Conservation (phyloP, 2,888 invertebrate species). For the Oxycera nigricornis region DNA sequence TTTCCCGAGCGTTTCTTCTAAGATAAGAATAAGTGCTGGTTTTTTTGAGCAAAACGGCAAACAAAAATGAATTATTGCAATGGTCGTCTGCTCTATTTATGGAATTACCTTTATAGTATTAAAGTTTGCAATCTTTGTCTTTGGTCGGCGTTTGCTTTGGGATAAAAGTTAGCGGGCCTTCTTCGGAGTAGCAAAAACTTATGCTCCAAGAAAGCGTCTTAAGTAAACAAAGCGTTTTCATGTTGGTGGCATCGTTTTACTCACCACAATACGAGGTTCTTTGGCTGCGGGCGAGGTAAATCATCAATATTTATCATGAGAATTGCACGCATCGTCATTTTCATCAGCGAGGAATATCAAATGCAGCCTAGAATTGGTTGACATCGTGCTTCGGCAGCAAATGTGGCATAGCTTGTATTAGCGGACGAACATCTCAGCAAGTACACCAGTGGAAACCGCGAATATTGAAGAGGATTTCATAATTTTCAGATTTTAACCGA, state of each 20-base stretch:
- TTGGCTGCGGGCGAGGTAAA: constrained; percentile 36
- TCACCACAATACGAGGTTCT: background rate
- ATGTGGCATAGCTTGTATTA: no score
- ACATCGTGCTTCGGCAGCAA: no score
- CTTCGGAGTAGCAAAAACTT: background rate
- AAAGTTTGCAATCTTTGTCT: constrained; percentile 2
- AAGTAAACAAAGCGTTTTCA: constrained; percentile 11
- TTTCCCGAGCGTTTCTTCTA: background rate
- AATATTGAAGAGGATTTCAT: constrained; percentile 17
- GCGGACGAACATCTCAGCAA: no score
- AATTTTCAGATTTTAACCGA: constrained; percentile 25
- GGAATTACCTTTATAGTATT: constrained; percentile 3
- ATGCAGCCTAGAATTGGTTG: no score
- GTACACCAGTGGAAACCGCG: background rate
- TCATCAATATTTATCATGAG: constrained; percentile 46
- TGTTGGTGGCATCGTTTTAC: constrained; percentile 11
- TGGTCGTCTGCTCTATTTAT: constrained; percentile 11
- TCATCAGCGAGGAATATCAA: no score
- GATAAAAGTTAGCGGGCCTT: background rate
- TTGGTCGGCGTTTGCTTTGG: background rate
- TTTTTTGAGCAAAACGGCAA: background rate
- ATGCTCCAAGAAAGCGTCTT: background rate
- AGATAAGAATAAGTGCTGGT: background rate
- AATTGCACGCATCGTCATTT: constrained; percentile 43
- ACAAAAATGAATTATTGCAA: constrained; percentile 16